Evolutionary conservation across 2,113 vertebrate genomes (phyloP).

Genomic region (Cyanistes caeruleus): DNA sequence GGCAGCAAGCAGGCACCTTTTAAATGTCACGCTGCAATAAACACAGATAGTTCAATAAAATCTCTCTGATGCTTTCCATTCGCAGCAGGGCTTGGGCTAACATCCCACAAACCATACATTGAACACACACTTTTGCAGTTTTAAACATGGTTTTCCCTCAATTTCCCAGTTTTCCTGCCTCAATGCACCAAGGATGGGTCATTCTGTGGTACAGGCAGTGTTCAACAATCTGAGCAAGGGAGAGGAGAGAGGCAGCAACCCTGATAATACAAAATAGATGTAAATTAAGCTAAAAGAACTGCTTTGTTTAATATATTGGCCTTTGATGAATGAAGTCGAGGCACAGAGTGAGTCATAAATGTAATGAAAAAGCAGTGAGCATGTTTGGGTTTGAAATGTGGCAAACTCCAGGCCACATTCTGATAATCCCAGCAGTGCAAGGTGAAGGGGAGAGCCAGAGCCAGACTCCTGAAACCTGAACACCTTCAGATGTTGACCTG

Average conservation of each 20-base stretch:
- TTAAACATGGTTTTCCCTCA: not conserved
- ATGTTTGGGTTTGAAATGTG: not conserved
- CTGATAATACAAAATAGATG: not conserved
- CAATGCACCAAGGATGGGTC: fast-evolving
- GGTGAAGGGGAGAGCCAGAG: not conserved
- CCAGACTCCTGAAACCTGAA: not conserved
- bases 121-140: not conserved
- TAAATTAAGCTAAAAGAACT: not conserved
- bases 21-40: not conserved
- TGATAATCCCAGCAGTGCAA: not conserved
- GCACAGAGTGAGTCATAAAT: not conserved
- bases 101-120: not conserved
- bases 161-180: not conserved
- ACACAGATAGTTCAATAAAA: not conserved
- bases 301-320: not conserved
- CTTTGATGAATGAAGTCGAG: not conserved
- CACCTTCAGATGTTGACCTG: not conserved
- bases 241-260: not conserved
- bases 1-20: not conserved
- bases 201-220: fast-evolving
- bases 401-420: not conserved
- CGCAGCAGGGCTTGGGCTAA: not conserved
- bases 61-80: not conserved
- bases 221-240: not conserved
- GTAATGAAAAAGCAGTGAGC: not conserved